phyloP scores from a whole-genome alignment of 2,797 vertebrate genomes.

The Rallus crepitans region DNA sequence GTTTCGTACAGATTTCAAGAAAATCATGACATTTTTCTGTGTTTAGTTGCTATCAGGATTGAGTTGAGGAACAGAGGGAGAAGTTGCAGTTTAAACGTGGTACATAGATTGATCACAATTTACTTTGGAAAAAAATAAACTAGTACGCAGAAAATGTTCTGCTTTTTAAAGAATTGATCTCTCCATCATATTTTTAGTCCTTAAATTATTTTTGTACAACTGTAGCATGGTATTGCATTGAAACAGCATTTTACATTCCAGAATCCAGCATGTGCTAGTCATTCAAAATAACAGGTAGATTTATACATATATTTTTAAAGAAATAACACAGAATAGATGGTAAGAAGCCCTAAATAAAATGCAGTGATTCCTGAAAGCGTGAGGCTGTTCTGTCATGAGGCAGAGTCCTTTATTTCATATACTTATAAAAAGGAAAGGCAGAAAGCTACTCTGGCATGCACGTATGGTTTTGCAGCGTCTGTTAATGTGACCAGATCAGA shows the following conservation, averaged over 20 bases:
- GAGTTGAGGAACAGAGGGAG: not conserved
- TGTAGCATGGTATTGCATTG: fast-evolving
- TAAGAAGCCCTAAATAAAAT: not conserved
- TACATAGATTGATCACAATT: not conserved
- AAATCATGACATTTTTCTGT: not conserved
- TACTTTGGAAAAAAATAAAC: not conserved
- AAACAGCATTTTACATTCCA: not conserved
- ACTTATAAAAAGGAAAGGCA: not conserved
- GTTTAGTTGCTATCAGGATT: not conserved
- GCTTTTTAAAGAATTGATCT: not conserved
- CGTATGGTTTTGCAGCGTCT: not conserved
- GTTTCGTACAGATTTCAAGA: not conserved
- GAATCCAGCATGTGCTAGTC: not conserved
- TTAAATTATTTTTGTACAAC: not conserved
- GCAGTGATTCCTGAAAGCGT: not conserved
- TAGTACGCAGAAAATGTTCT: not conserved
- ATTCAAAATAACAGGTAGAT: not conserved
- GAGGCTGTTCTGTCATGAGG: not conserved
- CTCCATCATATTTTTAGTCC: not conserved
- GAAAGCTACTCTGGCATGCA: not conserved
- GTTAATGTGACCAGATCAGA: not conserved
- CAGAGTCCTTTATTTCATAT: not conserved
- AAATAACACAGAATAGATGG: not conserved
- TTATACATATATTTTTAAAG: too few species aligned
- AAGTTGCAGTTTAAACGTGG: not conserved